Percentiles rank a stretch among this genome's conserved stretches.
Conservation (phyloP, 2,113 vertebrate species). For the Grus americana region DNA sequence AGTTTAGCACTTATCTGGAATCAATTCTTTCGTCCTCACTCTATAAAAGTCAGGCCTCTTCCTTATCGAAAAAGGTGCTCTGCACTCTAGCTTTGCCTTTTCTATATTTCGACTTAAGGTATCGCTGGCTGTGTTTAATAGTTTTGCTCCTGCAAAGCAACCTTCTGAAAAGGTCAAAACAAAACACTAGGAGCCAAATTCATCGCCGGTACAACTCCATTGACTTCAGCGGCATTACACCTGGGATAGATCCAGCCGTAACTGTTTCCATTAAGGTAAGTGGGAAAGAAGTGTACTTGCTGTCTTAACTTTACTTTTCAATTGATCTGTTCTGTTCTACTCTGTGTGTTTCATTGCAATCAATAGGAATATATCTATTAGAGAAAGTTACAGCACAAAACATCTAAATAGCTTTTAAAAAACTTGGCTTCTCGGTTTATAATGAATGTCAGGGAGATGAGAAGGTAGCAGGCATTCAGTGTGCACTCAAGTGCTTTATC, state of each 20-base stretch:
- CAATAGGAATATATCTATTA: constrained; percentile 62
- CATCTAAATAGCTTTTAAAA: constrained; percentile 49
- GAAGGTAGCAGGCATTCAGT: not conserved
- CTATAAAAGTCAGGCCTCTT: constrained; percentile 27
- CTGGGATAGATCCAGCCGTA: constrained; percentile 50
- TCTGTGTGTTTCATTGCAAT: constrained; percentile 30
- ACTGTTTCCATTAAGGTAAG: constrained; percentile 41
- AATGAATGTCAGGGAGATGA: constrained; percentile 48
- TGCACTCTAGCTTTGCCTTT: constrained; percentile 37
- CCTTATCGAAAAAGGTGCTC: constrained; percentile 25
- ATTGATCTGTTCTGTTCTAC: constrained; percentile 42
- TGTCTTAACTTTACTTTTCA: constrained; percentile 66
- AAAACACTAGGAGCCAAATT: constrained; percentile 53
- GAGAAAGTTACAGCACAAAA: constrained; percentile 53
- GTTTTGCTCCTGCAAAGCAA: constrained; percentile 31
- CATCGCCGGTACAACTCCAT: constrained; percentile 46
- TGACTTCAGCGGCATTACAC: constrained; percentile 49
- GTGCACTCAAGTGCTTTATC: not conserved
- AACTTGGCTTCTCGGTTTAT: constrained; percentile 19
- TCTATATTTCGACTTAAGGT: not conserved
- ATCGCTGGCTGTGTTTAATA: constrained; percentile 36
- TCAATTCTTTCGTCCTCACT: not conserved
- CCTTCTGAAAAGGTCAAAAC: constrained; percentile 68
- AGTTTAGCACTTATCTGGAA: constrained; percentile 40
- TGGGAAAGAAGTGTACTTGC: constrained; percentile 61